These are phyloP conservation scores for Garrulus glandarius DNA, from an alignment of 2,797 vertebrate genomes.

Conservation along the genomic window DNA sequence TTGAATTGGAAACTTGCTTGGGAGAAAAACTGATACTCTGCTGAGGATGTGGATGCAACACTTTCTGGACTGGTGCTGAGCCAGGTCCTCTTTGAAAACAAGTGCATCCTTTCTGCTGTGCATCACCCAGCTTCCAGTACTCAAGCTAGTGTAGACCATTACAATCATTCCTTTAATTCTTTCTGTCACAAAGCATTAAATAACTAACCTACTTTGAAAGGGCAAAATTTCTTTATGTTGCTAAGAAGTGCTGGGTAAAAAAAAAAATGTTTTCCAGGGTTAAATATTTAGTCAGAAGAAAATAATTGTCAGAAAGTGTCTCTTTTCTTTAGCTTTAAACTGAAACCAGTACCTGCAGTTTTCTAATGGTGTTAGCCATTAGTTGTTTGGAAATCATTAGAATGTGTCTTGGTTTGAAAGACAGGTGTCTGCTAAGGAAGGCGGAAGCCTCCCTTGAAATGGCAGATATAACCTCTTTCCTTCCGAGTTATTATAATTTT, in stretches of 20 bases:
- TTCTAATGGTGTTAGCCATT: neutral
- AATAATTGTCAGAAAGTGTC: neutral
- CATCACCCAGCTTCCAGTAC: neutral
- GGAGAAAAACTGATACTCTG: neutral
- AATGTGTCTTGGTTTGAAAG: too few species aligned
- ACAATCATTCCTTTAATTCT: neutral
- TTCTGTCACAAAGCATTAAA: neutral
- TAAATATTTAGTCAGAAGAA: neutral
- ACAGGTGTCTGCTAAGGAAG: too few species aligned
- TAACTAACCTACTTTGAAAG: neutral
- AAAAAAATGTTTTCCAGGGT: neutral
- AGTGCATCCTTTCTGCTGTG: neutral
- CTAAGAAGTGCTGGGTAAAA: neutral
- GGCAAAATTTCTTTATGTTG: neutral
- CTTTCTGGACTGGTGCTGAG: neutral
- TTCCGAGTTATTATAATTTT: too few species aligned
- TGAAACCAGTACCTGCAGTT: neutral
- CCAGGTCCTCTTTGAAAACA: neutral
- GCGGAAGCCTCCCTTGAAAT: too few species aligned
- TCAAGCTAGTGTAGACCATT: neutral
- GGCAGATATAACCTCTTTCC: too few species aligned
- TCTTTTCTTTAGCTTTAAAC: neutral
- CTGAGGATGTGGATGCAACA: neutral
- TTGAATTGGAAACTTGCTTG: neutral
- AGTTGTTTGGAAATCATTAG: neutral